phyloP scores from a whole-genome alignment of 1,140 invertebrate genomes.

The Aphidius ervi region DNA sequence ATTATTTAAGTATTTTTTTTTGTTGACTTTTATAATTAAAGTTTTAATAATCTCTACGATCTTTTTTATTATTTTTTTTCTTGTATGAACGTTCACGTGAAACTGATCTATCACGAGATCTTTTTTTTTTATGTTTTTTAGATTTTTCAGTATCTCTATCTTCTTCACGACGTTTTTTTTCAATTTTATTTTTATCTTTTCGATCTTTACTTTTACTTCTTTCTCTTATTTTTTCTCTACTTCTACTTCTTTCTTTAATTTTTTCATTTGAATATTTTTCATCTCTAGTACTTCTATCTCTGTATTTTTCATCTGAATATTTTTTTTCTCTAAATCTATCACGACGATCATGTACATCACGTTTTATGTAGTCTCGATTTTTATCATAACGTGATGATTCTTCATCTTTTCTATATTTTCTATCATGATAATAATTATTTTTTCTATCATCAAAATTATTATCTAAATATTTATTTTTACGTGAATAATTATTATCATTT shows the following conservation, averaged over 20 bases:
- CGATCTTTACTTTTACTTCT: constrained; percentile 18
- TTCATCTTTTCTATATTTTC: constrained; percentile 15
- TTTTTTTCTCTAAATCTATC: constrained; percentile 1
- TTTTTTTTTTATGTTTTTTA: constrained; percentile 20
- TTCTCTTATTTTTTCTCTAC: constrained; percentile 8
- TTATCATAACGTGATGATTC: neutral
- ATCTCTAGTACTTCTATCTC: constrained; percentile 13
- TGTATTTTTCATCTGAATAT: constrained; percentile 16
- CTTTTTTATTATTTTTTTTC: constrained; percentile 8
- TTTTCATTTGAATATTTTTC: constrained; percentile 14
- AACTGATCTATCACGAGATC: constrained; percentile 12
- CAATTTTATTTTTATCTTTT: constrained; percentile 21
- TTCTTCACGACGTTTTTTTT: constrained; percentile 17
- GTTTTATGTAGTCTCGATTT: neutral
- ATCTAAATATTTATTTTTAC: constrained; percentile 13
- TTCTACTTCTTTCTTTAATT: constrained; percentile 13
- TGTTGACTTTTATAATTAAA: no score
- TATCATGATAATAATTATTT: constrained; percentile 12
- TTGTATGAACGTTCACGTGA: constrained; percentile 3
- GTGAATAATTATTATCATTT: constrained; percentile 8
- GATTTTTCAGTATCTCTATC: constrained; percentile 17
- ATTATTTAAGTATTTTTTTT: no score
- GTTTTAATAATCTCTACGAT: constrained; percentile 10
- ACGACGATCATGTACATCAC: constrained; percentile 5
- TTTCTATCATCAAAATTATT: constrained; percentile 14